Evolutionary conservation across 1,140 invertebrate species (phyloP), one percentile per base, ranked within the genome.

Genomic region (Drosophila tsacasi): DNA sequence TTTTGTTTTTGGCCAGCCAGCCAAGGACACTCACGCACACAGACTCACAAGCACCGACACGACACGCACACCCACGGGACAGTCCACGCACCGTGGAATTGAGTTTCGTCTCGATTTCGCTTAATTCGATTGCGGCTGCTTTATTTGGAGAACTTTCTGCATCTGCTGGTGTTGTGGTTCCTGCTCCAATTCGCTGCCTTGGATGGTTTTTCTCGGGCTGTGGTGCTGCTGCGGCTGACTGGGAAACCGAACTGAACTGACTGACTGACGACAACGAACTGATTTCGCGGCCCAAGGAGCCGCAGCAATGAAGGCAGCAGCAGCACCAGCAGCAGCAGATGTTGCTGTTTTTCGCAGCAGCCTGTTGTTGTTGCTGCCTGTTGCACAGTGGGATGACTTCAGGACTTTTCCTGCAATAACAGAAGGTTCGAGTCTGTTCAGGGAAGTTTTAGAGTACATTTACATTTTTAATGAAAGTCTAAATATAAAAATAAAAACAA

Each of bases 221-320:
- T 80, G 71, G 58, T 77, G 50, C 44, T 42, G 55, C 44, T 57
- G 73, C 27, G 49, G 27, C 50, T 52, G 50, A 32, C 35, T 60
- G 40, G 54, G 60, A 76, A 62, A 64, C 77, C 83, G 83, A 89
- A 87, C 83, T 89, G 79, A 87, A 71, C 84, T 89, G 76, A 74
- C 76, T 89, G 84, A 80, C 84, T 89, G 84, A 87, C 83, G 83
- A 89, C 80, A 83, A 87, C 84, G 83, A 87, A 89, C 81, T 87
- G 84, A 89, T 71, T 84, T 83, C 73, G 72, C 54, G 59, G 47
- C 55, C 59, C 62, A 80, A 89, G 83, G 76, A 89, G 80, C 83
- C 74, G 67, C 65, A 76, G 69, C 68, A 49, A 60, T 49, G 68
- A 75, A 76, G 65, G 44, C 30, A 47, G 69, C 63, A 40, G 37